Base-by-base conservation (phyloP, 1,140 invertebrate genomes). In the Uloborus diversus region DNA sequence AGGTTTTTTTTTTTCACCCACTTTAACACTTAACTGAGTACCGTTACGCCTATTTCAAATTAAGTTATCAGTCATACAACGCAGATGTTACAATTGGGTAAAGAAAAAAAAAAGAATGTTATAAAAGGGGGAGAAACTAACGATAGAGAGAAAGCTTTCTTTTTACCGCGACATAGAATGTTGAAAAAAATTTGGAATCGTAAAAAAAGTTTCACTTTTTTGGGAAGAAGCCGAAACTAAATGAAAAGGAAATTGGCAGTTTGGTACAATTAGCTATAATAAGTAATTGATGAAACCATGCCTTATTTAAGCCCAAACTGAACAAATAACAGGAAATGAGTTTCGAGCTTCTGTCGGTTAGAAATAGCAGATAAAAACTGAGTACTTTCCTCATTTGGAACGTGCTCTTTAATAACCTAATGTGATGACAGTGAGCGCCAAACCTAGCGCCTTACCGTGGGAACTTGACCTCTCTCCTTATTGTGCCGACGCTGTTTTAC, bases 321-420 rank as follows among this genome's bases (percentile, higher is more conserved):
- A 66, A 78, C 73, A 78, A 78, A 32, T 78, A 78, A 78, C 73
- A 78, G 73, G 73, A 78, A 78, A 78, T 78, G 73, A 78, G 73
- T 57, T 56, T 33, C 20, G 42, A 64, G 62, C 73, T 78, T 73
- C 69, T 73, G 69, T 73, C 69, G 69, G 57, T 59, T 75, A 51
- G 61, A 78, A 78, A 78, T 78, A 65, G 73, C 66, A 65, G 73
- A 78, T 65, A 78, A 78, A 78, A 78, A 78, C 61, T 64, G 71
- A 78, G 61, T 66, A 66, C 73, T 78, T 78, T 66, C 73, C 73
- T 78, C 62, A 78, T 78, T 78, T 78, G 62, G 71, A 75, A 61
- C 49, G 62, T 56, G 73, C 47, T 65, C 62, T 78, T 66, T 78
- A 78, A 78, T 78, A 78, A 78, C 73, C 61, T 78, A 65, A 78